Conservation (phyloP, 2,797 vertebrate species). For the Gallirallus australis region DNA sequence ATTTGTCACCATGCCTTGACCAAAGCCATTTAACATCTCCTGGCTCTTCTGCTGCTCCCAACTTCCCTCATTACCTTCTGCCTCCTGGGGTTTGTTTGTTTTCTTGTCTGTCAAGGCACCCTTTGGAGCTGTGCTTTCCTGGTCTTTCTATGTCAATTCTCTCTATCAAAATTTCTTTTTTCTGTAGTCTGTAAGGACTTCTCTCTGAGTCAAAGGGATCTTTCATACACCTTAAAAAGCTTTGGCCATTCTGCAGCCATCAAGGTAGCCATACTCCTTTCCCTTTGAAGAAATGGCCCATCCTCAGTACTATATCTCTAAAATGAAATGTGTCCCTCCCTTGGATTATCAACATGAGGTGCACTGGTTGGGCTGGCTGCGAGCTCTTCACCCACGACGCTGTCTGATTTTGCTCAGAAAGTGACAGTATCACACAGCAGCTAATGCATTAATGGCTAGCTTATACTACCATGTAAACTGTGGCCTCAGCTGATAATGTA, state of each 20-base stretch:
- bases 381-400: background rate
- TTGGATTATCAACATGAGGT: background rate
- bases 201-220: background rate
- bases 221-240: background rate
- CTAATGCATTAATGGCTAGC: background rate
- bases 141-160: background rate
- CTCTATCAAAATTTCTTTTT: background rate
- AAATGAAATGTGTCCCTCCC: background rate
- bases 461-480: background rate
- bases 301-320: background rate
- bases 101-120: background rate
- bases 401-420: background rate
- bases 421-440: background rate
- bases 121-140: background rate
- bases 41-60: background rate
- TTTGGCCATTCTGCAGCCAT: background rate
- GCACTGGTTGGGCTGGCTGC: background rate
- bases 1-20: background rate
- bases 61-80: background rate
- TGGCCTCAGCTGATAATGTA: fast-evolving
- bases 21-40: background rate
- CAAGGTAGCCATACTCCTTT: fast-evolving
- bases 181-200: background rate
- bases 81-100: background rate
- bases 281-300: background rate